Evolutionary conservation across 2,113 vertebrate genomes (phyloP).

Genomic region (Plecturocebus donacophilus): DNA sequence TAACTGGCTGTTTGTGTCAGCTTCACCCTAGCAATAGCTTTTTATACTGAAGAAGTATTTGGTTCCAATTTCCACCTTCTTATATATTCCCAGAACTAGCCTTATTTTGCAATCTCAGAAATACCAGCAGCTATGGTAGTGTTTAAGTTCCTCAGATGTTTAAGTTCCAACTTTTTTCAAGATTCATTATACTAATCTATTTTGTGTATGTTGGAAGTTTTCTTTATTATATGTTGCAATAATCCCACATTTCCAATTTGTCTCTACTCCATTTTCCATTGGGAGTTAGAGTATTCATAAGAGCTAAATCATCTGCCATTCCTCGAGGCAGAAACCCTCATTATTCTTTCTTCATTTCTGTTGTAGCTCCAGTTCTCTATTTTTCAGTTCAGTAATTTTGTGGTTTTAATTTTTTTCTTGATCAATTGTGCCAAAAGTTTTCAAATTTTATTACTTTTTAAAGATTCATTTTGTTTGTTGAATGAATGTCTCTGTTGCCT

Average conservation of each 20-base stretch:
- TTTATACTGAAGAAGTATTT: not conserved
- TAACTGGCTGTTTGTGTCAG: not conserved
- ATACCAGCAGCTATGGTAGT: not conserved
- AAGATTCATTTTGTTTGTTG: not conserved
- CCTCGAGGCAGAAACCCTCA: not conserved
- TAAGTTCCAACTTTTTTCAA: not conserved
- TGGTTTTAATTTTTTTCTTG: not conserved
- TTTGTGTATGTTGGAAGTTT: constrained; percentile 4
- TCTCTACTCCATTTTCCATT: not conserved
- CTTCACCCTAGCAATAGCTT: not conserved
- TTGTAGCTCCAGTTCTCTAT: not conserved
- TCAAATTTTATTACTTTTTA: constrained; percentile 15
- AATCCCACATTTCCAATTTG: not conserved
- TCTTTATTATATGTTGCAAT: not conserved
- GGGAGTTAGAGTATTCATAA: not conserved
- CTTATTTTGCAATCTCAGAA: not conserved
- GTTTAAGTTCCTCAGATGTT: not conserved
- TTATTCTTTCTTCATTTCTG: not conserved
- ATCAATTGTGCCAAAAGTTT: not conserved
- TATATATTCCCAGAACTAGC: not conserved
- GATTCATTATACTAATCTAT: not conserved
- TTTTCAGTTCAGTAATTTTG: not conserved
- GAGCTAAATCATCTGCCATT: not conserved
- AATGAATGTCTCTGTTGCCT: not conserved
- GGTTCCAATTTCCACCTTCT: not conserved